Base-by-base conservation (phyloP, 2,888 invertebrate genomes). In the Strigamia transsilvanica region DNA sequence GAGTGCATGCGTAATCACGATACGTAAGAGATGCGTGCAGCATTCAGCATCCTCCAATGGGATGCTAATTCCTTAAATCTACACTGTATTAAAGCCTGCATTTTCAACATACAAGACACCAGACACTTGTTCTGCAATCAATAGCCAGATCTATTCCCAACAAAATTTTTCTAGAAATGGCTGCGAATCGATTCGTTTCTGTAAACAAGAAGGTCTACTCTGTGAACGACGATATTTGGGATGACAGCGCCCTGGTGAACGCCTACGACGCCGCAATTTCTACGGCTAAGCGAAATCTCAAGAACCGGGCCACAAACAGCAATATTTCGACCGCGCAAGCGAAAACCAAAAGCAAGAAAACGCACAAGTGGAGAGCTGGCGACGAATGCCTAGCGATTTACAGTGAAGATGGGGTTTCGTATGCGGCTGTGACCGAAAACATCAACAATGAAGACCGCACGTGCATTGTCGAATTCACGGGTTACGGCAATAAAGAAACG, bases 241-340 rank as follows among this genome's bases (percentile, higher is more conserved):
- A 96, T 87, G 95, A 96, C 86, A 90, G 91, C 15, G 91, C 92
- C 32, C 88, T 96, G 15, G 93, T 94, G 81, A 91, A 92, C 86
- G 94, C 94, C 0, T 96, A 95, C 86, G 94, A 96, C 84, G 91
- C 91, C 86, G 94, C 94, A 2, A 88, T 94, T 0, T 91, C 90
- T 84, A 88, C 91, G 80, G 92, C 92, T 0, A 92, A 92, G 84
- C 38, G 91, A 21, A 38, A 32, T 34, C 5, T 23, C 6, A 38
- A 10, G 10, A 38, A 38, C 10, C 38, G 27, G n/a, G 10, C 13
- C 5, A 18, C 34, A 34, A 34, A 32, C 34, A 79, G 4, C 5
- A 15, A 27, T 21, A 7, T 5, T 6, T 66, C 23, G 23, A 34
- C 5, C 3, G 38, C n/a, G 18, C 34, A 38, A 34, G 3, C 34